Base-by-base conservation (phyloP, 2,113 vertebrate genomes). In the Pomatostomus ruficeps region DNA sequence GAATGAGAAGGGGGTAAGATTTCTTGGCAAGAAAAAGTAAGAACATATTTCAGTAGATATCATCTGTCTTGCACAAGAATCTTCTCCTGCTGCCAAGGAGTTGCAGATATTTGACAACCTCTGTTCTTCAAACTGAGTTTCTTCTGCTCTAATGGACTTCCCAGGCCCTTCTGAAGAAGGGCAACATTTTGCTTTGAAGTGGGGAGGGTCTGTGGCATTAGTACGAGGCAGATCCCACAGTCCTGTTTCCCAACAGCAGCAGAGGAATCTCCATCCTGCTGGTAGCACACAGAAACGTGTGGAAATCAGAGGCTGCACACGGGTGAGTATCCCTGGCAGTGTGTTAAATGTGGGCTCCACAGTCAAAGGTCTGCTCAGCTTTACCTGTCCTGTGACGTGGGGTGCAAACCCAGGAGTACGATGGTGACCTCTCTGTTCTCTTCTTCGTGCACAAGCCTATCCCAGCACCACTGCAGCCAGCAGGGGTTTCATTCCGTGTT, bases 1-100 rank as follows among this genome's bases (percentile, higher is more conserved):
- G 75, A 91, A 93, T 63, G 62, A 92, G 91, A 90, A 96, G 43
- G 79, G 93, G 95, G 94, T 94, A 95, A 95, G 96, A 94, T 97
- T 90, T 94, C 94, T 90, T 96, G 95, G 95, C 93, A 95, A 85
- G 93, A 71, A 91, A 88, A 95, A 95, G 85, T 62, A 94, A 93
- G 95, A 95, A 88, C 89, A 96, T 95, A 95, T 94, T 97, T 96
- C 91, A 95, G 85, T 43, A 96, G 94, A 95, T 91, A 95, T 96
- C 95, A 96, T 96, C 94, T 96, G 96, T 96, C 96, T 97, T 96
- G 96, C 94, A 95, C 85, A 97, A 89, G 94, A 96, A 94, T 90
- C 88, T 94, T 79, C 91, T 92, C 16, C 89, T 88, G 77, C 93
- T 97, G 95, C 95, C 96, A 97, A 96, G 71, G 88, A 96, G 89